Percentiles rank a stretch among this genome's conserved stretches.
Evolutionary conservation across 30 jellyfish, hydroid and myxozoan genomes (phyloP).

Genomic region (Cassiopea andromeda): DNA sequence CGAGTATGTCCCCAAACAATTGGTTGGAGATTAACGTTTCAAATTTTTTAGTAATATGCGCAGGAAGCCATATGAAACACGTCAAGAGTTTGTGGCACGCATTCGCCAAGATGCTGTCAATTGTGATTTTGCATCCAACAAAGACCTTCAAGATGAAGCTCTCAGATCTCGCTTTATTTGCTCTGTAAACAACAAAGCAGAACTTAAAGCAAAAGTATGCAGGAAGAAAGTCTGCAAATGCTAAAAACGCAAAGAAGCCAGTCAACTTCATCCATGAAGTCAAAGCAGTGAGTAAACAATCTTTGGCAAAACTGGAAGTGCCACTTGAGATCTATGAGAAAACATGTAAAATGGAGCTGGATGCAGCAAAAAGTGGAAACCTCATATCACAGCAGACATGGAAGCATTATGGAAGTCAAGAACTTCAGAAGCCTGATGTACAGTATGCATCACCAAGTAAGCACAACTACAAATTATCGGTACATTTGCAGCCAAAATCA

Average conservation of each 20-base stretch:
- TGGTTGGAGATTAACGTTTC: conserved; percentile 45
- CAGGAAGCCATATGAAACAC: conserved; percentile 59
- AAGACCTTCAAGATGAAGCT: conserved; percentile 69
- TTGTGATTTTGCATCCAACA: conserved; percentile 37
- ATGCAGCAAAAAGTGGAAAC: conserved; percentile 39
- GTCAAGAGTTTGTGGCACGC: conserved; percentile 57
- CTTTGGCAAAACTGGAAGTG: neutral
- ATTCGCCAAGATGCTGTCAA: conserved; percentile 70
- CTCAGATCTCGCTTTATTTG: conserved; percentile 45
- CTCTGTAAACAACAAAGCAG: conserved; percentile 47
- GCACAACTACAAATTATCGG: conserved; percentile 19
- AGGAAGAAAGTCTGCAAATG: conserved; percentile 33
- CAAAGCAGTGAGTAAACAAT: conserved; percentile 15
- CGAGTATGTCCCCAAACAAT: conserved; percentile 46
- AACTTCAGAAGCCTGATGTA: neutral
- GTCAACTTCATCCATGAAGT: conserved; percentile 21
- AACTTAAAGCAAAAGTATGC: conserved; percentile 24
- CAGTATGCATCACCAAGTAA: conserved; percentile 31
- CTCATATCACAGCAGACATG: conserved; percentile 21
- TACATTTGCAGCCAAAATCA: conserved; percentile 19
- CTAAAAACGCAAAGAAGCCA: conserved; percentile 6
- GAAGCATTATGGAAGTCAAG: conserved; percentile 27
- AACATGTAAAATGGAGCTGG: neutral
- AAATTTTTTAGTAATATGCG: conserved; percentile 38
- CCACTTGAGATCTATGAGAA: neutral